A percentile compares a stretch with the other conserved stretches of the same genome.
phyloP scores from a whole-genome alignment of 2,797 vertebrate species.

The Sphenopsis melanotis region DNA sequence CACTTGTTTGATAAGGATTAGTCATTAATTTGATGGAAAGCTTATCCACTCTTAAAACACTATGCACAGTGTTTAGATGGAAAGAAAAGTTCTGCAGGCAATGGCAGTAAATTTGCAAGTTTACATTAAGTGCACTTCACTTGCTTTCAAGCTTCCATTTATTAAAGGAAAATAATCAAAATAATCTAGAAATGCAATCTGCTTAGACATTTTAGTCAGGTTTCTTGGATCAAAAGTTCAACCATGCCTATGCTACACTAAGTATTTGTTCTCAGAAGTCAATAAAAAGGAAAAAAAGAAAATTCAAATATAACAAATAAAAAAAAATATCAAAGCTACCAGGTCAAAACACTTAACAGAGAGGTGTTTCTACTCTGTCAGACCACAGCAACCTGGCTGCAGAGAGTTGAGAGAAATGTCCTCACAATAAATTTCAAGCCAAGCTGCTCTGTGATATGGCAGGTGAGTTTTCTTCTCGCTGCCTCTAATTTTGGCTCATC shows the following conservation, averaged over 20 bases:
- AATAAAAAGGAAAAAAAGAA: background rate
- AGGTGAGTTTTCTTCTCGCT: background rate
- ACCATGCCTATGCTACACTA: background rate
- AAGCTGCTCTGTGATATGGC: background rate
- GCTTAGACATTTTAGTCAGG: background rate
- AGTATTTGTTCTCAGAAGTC: background rate
- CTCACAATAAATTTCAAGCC: background rate
- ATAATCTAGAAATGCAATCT: background rate
- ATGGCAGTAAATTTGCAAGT: background rate
- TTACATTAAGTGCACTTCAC: background rate
- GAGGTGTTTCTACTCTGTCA: background rate
- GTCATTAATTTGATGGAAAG: slow-evolving; percentile 23
- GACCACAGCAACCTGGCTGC: background rate
- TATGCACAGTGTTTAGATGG: background rate
- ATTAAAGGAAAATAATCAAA: background rate
- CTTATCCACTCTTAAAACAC: background rate
- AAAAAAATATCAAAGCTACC: background rate
- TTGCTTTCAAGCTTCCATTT: background rate
- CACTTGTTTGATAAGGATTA: slow-evolving; percentile 2
- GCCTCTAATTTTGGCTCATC: background rate
- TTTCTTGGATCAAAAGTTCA: background rate
- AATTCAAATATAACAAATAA: background rate
- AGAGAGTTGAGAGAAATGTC: background rate
- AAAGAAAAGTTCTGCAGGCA: background rate
- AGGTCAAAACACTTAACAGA: background rate